These are phyloP conservation scores for Ptychadena robeensis DNA, from an alignment of 2,797 vertebrate species.

Conservation along the genomic window DNA sequence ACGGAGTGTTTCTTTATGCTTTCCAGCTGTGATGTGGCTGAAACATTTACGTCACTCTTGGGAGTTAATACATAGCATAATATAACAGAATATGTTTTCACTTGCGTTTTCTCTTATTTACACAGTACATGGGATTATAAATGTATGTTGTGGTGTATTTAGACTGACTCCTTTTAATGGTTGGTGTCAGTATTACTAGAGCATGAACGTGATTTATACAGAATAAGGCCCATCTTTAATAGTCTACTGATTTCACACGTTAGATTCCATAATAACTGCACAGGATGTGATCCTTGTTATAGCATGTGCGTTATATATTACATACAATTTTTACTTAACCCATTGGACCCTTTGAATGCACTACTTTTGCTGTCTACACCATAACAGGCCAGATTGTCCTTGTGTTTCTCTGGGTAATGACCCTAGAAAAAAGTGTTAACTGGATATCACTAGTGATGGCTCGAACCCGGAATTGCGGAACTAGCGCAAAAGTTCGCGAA, in stretches of 20 bases:
- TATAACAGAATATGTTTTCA: constrained; percentile 47
- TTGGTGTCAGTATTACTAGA: neutral
- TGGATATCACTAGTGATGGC: too few species aligned
- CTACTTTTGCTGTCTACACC: too few species aligned
- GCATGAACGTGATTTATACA: neutral
- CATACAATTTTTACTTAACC: too few species aligned
- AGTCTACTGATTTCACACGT: neutral
- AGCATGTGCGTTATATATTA: neutral
- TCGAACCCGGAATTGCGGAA: too few species aligned
- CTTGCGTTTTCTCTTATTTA: constrained; percentile 46
- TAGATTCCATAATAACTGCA: neutral
- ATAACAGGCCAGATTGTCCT: too few species aligned
- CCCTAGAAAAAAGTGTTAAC: too few species aligned
- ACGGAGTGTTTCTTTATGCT: constrained; percentile 43
- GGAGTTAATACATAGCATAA: constrained; percentile 40
- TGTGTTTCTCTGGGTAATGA: too few species aligned
- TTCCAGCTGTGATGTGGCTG: constrained; percentile 57
- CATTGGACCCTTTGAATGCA: too few species aligned
- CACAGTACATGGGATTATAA: constrained; percentile 34
- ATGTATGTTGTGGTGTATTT: constrained; percentile 23
- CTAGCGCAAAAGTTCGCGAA: too few species aligned
- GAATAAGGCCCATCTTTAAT: neutral
- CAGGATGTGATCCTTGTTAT: neutral
- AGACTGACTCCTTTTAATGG: constrained; percentile 15
- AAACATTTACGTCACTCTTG: constrained; percentile 56